Percentiles rank a stretch among this genome's conserved stretches.
These are phyloP conservation scores for Exephanes ischioxanthus DNA, from an alignment of 2,888 invertebrate species.

Conservation along the genomic window DNA sequence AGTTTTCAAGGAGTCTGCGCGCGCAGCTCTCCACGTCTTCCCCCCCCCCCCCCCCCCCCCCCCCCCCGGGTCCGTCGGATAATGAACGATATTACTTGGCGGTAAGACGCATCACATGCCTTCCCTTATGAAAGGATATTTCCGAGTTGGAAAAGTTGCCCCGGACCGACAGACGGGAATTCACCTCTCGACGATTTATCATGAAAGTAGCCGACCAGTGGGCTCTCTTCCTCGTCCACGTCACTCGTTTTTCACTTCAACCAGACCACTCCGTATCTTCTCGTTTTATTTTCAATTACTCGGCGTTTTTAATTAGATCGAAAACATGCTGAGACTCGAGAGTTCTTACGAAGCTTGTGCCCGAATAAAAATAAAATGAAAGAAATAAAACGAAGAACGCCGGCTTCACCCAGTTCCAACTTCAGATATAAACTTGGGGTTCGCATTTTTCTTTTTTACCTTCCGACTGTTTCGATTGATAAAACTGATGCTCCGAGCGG, in stretches of 20 bases:
- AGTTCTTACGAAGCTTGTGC: constrained; percentile 7
- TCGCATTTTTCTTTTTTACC: not conserved
- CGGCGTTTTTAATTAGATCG: constrained; percentile 60
- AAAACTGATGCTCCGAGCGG: not conserved
- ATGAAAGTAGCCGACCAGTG: constrained; percentile 35
- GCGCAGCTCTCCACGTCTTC: constrained; percentile 47
- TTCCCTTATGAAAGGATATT: constrained; percentile 76
- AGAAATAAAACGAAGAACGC: not conserved
- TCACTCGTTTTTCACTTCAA: constrained; percentile 64
- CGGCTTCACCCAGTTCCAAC: not conserved
- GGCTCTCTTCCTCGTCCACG: constrained; percentile 45
- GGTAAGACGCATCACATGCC: constrained; percentile 68
- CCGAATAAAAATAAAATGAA: constrained; percentile 12
- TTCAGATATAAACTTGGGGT: not conserved
- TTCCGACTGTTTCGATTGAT: not conserved
- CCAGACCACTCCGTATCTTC: constrained; percentile 16
- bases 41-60: not conserved
- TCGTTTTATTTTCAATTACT: constrained; percentile 55
- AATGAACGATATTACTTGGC: constrained; percentile 74
- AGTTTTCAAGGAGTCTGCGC: constrained; percentile 35
- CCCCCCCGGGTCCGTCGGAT: constrained; percentile 21
- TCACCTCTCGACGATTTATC: constrained; percentile 69
- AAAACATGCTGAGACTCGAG: constrained; percentile 27
- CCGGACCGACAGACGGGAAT: constrained; percentile 50
- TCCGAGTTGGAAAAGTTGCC: constrained; percentile 76